Conservation (phyloP, 1,140 invertebrate genomes). For the Alviniconcha marisindica region DNA sequence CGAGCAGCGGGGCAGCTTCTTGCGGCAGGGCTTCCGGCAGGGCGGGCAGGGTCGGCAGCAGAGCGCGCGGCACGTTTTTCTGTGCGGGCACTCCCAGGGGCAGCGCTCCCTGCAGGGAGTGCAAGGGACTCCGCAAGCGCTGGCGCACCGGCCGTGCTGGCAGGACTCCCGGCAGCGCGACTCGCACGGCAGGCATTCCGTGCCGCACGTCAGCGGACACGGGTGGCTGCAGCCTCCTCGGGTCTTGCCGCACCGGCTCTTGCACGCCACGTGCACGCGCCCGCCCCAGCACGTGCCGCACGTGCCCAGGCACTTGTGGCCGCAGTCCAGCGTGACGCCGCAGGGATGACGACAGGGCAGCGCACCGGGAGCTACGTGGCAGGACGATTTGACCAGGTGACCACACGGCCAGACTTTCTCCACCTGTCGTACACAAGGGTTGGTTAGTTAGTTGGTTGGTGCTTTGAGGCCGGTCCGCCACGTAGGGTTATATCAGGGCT, state of each 20-base stretch:
- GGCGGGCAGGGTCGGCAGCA: conserved; percentile 81
- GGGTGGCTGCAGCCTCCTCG: conserved; percentile 72
- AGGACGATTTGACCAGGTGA: conserved; percentile 64
- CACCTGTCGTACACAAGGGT: conserved; percentile 72
- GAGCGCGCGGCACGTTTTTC: conserved; percentile 75
- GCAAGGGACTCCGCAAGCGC: conserved; percentile 74
- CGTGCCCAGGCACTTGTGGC: conserved; percentile 60
- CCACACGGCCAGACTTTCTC: conserved; percentile 68
- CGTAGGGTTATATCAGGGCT: no score
- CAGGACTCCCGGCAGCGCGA: conserved; percentile 79
- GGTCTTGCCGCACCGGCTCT: conserved; percentile 60
- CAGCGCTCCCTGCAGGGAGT: conserved; percentile 76
- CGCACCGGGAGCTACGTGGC: conserved; percentile 50
- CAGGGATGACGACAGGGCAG: conserved; percentile 48
- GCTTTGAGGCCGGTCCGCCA: no score
- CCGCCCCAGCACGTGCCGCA: conserved; percentile 79
- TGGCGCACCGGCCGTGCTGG: conserved; percentile 79
- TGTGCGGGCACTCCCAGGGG: neutral
- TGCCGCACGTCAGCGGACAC: conserved; percentile 59
- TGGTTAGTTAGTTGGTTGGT: no score
- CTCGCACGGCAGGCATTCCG: conserved; percentile 80
- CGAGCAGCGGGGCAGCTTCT: neutral
- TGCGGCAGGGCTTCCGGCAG: conserved; percentile 70
- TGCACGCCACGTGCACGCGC: conserved; percentile 79
- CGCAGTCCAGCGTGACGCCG: conserved; percentile 53